Conservation (phyloP, 2,888 invertebrate genomes). For the Microctonus brassicae region DNA sequence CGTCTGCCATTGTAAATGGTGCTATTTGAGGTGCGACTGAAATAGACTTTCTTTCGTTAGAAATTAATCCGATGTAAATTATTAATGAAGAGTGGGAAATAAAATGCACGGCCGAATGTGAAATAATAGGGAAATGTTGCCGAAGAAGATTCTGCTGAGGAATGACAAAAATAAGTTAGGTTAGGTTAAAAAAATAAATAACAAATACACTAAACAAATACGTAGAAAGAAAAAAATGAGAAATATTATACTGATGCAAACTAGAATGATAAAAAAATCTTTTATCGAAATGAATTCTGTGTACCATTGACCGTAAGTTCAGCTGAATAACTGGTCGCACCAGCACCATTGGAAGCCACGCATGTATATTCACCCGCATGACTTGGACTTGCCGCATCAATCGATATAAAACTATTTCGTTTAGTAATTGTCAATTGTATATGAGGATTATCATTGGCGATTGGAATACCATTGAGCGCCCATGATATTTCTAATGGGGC, state of each 20-base stretch:
- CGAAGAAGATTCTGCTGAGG: no score
- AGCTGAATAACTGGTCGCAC: slow-evolving; percentile 70
- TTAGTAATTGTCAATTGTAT: slow-evolving; percentile 64
- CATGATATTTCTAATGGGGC: slow-evolving; percentile 81
- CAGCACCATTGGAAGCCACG: slow-evolving; percentile 75
- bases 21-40: slow-evolving; percentile 80
- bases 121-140: neutral
- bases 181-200: neutral
- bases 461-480: slow-evolving; percentile 77
- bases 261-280: neutral
- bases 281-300: neutral
- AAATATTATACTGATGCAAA: slow-evolving; percentile 1
- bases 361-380: slow-evolving; percentile 82
- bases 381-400: slow-evolving; percentile 75
- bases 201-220: neutral
- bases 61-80: neutral
- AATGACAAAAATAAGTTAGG: neutral
- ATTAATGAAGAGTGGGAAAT: neutral
- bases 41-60: slow-evolving; percentile 44
- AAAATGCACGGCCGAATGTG: slow-evolving; percentile 36
- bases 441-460: slow-evolving; percentile 67
- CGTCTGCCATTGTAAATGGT: slow-evolving; percentile 81
- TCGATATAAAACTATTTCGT: slow-evolving; percentile 73
- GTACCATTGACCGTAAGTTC: slow-evolving; percentile 73
- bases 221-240: neutral